Percentiles rank a stretch among this genome's conserved stretches.
Conservation (phyloP, 2,888 invertebrate genomes). For the Pollenia griseotomentosa region DNA sequence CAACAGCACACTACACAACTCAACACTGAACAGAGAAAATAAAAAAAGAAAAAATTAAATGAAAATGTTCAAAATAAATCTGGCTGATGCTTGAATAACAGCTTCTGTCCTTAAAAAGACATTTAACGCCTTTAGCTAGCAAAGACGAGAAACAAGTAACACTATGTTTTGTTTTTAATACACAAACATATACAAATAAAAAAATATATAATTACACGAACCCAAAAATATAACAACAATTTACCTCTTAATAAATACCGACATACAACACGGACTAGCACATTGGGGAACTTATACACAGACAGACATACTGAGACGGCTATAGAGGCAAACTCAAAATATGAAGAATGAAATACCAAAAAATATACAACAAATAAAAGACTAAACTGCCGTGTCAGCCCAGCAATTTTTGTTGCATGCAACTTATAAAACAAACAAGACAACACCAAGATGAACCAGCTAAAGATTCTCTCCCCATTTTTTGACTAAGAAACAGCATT, state of each 20-base stretch:
- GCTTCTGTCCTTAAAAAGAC: constrained; percentile 69
- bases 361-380: constrained; percentile 49
- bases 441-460: constrained; percentile 37
- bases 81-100: constrained; percentile 69
- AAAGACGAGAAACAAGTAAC: constrained; percentile 56
- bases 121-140: constrained; percentile 70
- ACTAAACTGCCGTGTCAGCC: constrained; percentile 14
- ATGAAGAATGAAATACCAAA: constrained; percentile 53
- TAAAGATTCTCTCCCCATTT: constrained; percentile 22
- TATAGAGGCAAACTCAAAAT: constrained; percentile 27
- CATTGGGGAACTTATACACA: not conserved
- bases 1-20: constrained; percentile 24
- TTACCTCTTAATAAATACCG: constrained; percentile 49
- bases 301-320: not conserved
- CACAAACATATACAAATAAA: not conserved
- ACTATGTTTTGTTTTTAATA: constrained; percentile 16
- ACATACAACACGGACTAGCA: constrained; percentile 17
- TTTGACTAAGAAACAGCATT: constrained; percentile 46
- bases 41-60: constrained; percentile 44
- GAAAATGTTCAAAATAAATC: constrained; percentile 64
- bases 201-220: not conserved
- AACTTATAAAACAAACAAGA: constrained; percentile 20
- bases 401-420: constrained; percentile 44
- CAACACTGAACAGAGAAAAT: constrained; percentile 26
- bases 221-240: constrained; percentile 65